Percentiles rank a stretch among this genome's conserved stretches.
phyloP scores from a whole-genome alignment of 2,888 invertebrate genomes.

The Drosophila cracens region DNA sequence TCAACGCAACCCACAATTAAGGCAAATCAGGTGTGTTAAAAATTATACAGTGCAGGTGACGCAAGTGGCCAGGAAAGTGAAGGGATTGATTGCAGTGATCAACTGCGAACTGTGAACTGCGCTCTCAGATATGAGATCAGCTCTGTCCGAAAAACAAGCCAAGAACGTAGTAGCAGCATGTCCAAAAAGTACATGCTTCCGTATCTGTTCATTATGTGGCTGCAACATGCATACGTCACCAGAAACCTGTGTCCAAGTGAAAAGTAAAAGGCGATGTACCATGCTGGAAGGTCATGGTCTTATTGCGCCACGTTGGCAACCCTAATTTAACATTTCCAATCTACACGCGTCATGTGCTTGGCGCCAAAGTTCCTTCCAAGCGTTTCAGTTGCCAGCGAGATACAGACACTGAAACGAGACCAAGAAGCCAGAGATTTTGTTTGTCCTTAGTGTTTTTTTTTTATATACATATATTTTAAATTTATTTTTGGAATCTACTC shows the following conservation, averaged over 20 bases:
- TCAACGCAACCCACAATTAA: conserved; percentile 47
- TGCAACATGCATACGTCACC: conserved; percentile 8
- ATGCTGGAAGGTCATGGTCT: conserved; percentile 41
- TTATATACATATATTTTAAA: conserved; percentile 26
- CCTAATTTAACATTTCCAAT: conserved; percentile 53
- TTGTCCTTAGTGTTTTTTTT: conserved; percentile 63
- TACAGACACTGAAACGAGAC: conserved; percentile 34
- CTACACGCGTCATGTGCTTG: conserved; percentile 50
- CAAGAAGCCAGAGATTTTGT: conserved; percentile 54
- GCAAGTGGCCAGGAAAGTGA: conserved; percentile 57
- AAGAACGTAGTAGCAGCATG: conserved; percentile 16
- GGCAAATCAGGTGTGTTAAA: conserved; percentile 33
- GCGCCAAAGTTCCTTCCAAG: conserved; percentile 55
- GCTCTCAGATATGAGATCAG: conserved; percentile 27
- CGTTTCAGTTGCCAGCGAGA: conserved; percentile 50
- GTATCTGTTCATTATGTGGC: conserved; percentile 18
- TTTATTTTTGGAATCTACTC: conserved; percentile 1
- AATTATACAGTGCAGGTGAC: conserved; percentile 49
- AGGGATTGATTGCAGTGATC: conserved; percentile 35
- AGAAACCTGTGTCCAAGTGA: conserved; percentile 18
- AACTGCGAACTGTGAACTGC: conserved; percentile 12
- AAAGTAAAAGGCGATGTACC: conserved; percentile 51
- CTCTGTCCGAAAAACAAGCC: conserved; percentile 11
- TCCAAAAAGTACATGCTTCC: conserved; percentile 24
- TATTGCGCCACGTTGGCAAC: conserved; percentile 38